Base-by-base conservation (phyloP, 2,888 invertebrate species). In the Synanthedon vespiformis region DNA sequence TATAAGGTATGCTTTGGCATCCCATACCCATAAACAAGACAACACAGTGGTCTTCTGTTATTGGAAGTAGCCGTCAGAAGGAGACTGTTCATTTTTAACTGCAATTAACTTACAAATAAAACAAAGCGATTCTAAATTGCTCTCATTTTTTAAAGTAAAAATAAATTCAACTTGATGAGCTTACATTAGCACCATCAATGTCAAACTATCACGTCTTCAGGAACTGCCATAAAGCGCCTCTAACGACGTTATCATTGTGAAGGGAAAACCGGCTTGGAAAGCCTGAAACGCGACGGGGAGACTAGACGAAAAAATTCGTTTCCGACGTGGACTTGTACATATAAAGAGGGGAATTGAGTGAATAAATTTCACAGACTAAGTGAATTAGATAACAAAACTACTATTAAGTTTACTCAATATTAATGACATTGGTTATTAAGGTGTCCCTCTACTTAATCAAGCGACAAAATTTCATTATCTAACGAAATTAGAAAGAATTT, bases 261-360 rank as follows among this genome's bases (percentile, higher is more conserved):
- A 68, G 72, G 74, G 71, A 73, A 41, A 40, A 54, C 68, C 74
- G 68, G 72, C 69, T 72, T 72, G 72, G 71, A 77, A 75, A 75
- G 70, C 68, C 72, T 70, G 79, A 74, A 79, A 77, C 70, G 69
- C 70, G 69, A 67, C 65, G 68, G 69, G 72, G 75, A 73, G 76
- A 77, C 78, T 77, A 77, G 80, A 76, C 76, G 78, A 80, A 84
- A 84, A 82, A 83, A 78, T 69, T 74, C 71, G 72, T 77, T 83
- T 81, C 82, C 83, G 79, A 68, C 67, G 58, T 54, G 56, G 57
- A 54, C 53, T 55, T 55, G 63, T 68, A 64, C 68, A 67, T 44
- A 65, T 53, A 59, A 60, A 3, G 44, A 13, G n/a, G 44, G 8
- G 2, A 13, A 44, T n/a, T 8, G 44, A 12, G 14, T 13, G n/a